Conservation (phyloP, 2,113 vertebrate species). For the Caranx ignobilis region DNA sequence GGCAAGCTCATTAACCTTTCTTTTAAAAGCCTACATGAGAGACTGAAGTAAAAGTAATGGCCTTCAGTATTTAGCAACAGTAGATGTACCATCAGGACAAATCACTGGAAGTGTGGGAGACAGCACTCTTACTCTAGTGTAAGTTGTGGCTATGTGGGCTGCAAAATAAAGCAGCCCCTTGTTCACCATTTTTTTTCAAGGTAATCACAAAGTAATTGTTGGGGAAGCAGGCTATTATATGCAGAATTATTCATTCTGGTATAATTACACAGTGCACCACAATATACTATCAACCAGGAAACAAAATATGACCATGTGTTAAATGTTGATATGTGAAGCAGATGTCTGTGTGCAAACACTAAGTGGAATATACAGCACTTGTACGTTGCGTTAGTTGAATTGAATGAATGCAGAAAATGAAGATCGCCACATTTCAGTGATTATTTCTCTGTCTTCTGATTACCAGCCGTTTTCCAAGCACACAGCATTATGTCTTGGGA, state of each 20-base stretch:
- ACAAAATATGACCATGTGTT: neutral
- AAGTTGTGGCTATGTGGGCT: neutral
- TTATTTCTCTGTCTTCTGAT: slow-evolving; percentile 17
- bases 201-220: neutral
- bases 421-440: neutral
- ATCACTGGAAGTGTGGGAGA: neutral
- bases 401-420: neutral
- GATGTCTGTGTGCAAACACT: neutral
- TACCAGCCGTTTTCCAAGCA: slow-evolving; percentile 17
- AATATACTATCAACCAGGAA: neutral
- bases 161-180: neutral
- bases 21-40: neutral
- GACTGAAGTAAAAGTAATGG: neutral
- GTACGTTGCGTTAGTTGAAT: neutral
- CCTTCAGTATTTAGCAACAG: neutral
- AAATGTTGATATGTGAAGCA: neutral
- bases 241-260: neutral
- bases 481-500: neutral
- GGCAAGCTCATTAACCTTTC: neutral
- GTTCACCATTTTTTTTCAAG: neutral
- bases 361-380: neutral
- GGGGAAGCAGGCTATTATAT: neutral
- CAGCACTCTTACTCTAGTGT: neutral
- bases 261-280: neutral
- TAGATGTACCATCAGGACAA: neutral